Conservation (phyloP, 2,888 invertebrate genomes). For the Bugulina stolonifera region DNA sequence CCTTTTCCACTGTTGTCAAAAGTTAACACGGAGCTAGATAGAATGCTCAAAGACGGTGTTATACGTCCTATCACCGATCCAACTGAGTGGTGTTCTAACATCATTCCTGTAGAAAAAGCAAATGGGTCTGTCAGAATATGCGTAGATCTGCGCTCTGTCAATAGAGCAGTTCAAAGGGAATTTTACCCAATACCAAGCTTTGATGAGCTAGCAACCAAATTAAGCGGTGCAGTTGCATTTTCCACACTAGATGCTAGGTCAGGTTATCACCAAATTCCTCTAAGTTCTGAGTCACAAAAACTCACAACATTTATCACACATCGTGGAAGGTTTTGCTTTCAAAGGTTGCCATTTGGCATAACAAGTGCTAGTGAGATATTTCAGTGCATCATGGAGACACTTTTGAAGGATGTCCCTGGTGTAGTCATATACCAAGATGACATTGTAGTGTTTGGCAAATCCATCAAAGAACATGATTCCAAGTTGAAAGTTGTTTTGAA, state of each 20-base stretch:
- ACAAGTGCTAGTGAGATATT: constrained; percentile 10
- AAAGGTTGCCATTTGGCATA: background rate
- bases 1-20: too few relatives aligned
- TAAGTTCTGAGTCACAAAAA: background rate
- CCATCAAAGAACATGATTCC: background rate
- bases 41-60: too few relatives aligned
- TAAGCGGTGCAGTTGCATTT: background rate
- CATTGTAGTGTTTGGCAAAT: background rate
- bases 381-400: background rate
- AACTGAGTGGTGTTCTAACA: constrained; percentile 12
- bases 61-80: background rate
- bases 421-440: background rate
- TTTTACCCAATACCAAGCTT: constrained; percentile 4
- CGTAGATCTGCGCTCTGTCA: background rate
- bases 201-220: constrained; percentile 14
- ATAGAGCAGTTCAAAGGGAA: background rate
- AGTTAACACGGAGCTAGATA: too few relatives aligned
- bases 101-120: too few relatives aligned
- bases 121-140: too few relatives aligned
- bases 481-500: background rate
- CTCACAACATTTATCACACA: background rate
- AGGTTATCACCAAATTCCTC: background rate
- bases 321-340: background rate
- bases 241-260: background rate
- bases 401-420: background rate